A percentile compares a stretch with the other conserved stretches of the same genome.
These are phyloP conservation scores for Pachyseris speciosa DNA, from an alignment of 64 coral and sea anemone genomes.

Conservation along the genomic window DNA sequence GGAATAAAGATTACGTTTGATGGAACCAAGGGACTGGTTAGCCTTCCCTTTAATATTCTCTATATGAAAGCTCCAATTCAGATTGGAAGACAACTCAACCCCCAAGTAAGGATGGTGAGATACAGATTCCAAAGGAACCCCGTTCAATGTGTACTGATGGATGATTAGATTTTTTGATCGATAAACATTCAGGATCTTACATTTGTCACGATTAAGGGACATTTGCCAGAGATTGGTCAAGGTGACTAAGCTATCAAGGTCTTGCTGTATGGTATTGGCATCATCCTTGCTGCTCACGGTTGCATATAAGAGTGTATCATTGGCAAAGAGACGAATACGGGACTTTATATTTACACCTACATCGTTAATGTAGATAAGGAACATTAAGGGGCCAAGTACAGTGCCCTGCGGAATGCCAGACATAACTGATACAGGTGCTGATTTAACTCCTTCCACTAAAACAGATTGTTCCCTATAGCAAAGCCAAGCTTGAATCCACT, in stretches of 20 bases:
- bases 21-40: not conserved
- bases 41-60: conserved; percentile 9
- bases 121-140: not conserved
- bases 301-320: too few species aligned
- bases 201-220: not conserved
- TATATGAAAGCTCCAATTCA: conserved; percentile 10
- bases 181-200: not conserved
- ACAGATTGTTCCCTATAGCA: too few species aligned
- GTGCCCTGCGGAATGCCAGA: too few species aligned
- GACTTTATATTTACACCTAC: too few species aligned
- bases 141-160: not conserved
- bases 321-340: too few species aligned
- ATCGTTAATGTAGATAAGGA: too few species aligned
- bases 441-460: too few species aligned
- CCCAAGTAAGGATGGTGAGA: conserved; percentile 1
- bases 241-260: not conserved
- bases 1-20: conserved; percentile 27
- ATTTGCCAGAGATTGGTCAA: not conserved
- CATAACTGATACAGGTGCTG: too few species aligned
- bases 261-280: not conserved
- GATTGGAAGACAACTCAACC: not conserved
- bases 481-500: too few species aligned
- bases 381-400: too few species aligned
- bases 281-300: not conserved
- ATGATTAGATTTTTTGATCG: not conserved